Conservation (phyloP, 2,113 vertebrate species). For the Macroglossus sobrinus region DNA sequence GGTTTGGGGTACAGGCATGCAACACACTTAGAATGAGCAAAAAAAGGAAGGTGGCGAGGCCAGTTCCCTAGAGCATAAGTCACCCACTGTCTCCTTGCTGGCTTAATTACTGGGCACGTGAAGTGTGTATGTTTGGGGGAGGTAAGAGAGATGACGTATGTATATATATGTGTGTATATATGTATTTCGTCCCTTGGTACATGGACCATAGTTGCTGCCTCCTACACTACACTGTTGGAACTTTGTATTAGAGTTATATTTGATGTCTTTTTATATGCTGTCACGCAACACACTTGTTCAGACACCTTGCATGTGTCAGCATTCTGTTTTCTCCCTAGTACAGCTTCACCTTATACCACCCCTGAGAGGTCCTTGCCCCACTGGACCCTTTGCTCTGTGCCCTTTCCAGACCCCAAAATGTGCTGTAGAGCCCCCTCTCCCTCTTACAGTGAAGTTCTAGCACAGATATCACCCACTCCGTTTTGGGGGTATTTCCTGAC, state of each 20-base stretch:
- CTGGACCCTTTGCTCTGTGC: not conserved
- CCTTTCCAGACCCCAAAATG: not conserved
- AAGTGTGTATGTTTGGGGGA: not conserved
- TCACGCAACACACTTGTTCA: not conserved
- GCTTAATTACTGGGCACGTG: not conserved
- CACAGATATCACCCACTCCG: not conserved
- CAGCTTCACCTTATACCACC: not conserved
- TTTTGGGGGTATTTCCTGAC: not conserved
- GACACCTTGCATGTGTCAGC: not conserved
- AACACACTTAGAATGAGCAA: not conserved
- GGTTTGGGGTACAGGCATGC: not conserved
- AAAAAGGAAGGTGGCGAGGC: not conserved
- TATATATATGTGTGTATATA: not conserved
- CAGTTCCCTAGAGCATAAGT: not conserved
- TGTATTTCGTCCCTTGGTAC: not conserved
- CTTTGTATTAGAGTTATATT: not conserved
- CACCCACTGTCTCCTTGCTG: not conserved
- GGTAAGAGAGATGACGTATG: not conserved
- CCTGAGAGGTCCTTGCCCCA: rapidly evolving
- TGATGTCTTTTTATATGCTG: not conserved
- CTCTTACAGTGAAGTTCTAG: not conserved
- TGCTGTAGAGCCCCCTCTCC: not conserved
- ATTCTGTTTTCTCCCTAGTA: not conserved
- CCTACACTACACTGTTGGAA: not conserved
- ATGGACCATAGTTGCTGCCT: not conserved